Evolutionary conservation across 2,113 vertebrate species (phyloP).

Genomic region (Psettodes erumei): DNA sequence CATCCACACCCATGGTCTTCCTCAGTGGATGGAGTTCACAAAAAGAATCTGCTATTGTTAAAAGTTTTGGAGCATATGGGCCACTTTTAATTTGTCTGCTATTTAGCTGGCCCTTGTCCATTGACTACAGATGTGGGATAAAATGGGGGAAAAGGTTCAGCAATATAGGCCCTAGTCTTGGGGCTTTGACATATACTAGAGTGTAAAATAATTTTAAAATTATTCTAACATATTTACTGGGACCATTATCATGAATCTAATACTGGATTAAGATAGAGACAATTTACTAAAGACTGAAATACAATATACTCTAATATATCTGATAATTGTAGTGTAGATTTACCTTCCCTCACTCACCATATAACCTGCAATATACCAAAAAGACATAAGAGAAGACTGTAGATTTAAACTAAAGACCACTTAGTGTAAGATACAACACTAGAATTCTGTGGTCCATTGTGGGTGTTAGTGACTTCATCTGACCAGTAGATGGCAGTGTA

Average conservation of each 20-base stretch:
- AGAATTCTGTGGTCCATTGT: slow-evolving; percentile 2
- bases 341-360: neutral
- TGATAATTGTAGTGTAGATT: neutral
- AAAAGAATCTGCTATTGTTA: neutral
- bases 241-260: neutral
- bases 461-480: neutral
- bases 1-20: neutral
- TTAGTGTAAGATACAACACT: neutral
- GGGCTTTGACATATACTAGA: neutral
- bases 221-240: neutral
- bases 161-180: neutral
- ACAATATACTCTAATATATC: too few species aligned
- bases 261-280: neutral
- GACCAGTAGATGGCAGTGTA: slow-evolving; percentile 65
- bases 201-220: neutral
- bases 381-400: neutral
- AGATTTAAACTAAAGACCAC: neutral
- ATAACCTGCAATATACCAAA: neutral
- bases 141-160: neutral
- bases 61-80: neutral
- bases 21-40: neutral
- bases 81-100: neutral
- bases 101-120: neutral
- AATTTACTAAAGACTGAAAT: neutral
- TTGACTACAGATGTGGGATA: neutral